Evolutionary conservation across 1,140 invertebrate species (phyloP).

Genomic region (Ericerus pela): DNA sequence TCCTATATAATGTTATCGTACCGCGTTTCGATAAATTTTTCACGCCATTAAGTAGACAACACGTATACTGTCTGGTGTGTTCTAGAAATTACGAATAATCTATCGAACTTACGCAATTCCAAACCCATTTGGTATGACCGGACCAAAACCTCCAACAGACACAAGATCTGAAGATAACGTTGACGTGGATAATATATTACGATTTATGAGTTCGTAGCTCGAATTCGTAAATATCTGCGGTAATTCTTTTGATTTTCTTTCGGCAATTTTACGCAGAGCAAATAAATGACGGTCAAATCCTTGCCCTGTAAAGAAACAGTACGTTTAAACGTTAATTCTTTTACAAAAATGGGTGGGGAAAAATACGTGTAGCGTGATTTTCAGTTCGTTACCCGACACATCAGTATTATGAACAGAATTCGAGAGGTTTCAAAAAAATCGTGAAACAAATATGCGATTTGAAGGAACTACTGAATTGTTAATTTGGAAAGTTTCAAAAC

Average conservation of each 20-base stretch:
- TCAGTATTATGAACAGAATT: too few species aligned
- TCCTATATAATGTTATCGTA: too few species aligned
- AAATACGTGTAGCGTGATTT: too few species aligned
- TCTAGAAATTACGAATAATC: conserved; percentile 5
- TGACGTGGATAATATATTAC: conserved; percentile 89
- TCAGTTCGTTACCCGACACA: too few species aligned
- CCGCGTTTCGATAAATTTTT: too few species aligned
- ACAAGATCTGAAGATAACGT: conserved; percentile 79
- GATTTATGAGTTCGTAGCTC: conserved; percentile 66
- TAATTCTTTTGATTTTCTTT: conserved; percentile 39
- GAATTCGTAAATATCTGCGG: conserved; percentile 63
- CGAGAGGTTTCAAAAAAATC: too few species aligned
- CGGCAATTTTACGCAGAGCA: conserved; percentile 52
- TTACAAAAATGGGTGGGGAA: too few species aligned
- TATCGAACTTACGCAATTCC: conserved; percentile 60
- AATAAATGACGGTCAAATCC: conserved; percentile 95
- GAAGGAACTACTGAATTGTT: too few species aligned
- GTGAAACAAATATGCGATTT: too few species aligned
- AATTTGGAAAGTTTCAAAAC: too few species aligned
- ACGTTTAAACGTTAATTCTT: too few species aligned
- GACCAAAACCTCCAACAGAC: conserved; percentile 83
- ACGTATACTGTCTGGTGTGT: background rate
- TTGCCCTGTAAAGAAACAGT: conserved; percentile 49
- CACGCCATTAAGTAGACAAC: conserved; percentile 1
- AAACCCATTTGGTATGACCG: conserved; percentile 76